Evolutionary conservation across 1,140 invertebrate species (phyloP).

Genomic region (Eriocheir sinensis): DNA sequence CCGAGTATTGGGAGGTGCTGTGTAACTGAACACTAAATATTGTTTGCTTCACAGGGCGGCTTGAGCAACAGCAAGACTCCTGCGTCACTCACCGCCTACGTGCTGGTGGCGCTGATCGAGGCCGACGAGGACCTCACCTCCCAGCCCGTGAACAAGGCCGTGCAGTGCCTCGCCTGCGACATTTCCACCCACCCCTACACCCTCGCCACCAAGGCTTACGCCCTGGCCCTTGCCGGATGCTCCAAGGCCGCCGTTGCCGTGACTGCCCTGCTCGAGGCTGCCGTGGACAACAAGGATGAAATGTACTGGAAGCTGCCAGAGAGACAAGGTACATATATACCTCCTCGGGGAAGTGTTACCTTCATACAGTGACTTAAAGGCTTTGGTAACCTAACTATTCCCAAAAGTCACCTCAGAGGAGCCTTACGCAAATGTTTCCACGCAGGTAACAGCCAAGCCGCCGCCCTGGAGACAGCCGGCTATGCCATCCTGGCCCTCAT

Average conservation of each 20-base stretch:
- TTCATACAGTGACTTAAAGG: neutral
- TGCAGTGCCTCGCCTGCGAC: conserved; percentile 33
- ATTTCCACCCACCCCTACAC: conserved; percentile 88
- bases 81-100: conserved; percentile 58
- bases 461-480: conserved; percentile 66
- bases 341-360: neutral
- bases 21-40: neutral
- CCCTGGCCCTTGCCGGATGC: conserved; percentile 89
- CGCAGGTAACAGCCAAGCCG: conserved; percentile 54
- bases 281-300: conserved; percentile 43
- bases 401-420: too few relatives aligned
- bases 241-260: conserved; percentile 82
- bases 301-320: conserved; percentile 63
- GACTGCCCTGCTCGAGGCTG: conserved; percentile 23
- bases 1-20: too few relatives aligned
- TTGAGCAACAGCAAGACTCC: neutral
- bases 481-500: conserved; percentile 80
- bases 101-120: conserved; percentile 72
- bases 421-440: too few relatives aligned
- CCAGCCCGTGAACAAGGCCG: neutral
- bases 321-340: neutral
- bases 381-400: neutral
- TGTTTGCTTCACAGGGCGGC: conserved; percentile 45
- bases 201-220: conserved; percentile 89
- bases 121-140: neutral